Evolutionary conservation across 2,113 vertebrate species (phyloP).

Genomic region (Bos indicus): DNA sequence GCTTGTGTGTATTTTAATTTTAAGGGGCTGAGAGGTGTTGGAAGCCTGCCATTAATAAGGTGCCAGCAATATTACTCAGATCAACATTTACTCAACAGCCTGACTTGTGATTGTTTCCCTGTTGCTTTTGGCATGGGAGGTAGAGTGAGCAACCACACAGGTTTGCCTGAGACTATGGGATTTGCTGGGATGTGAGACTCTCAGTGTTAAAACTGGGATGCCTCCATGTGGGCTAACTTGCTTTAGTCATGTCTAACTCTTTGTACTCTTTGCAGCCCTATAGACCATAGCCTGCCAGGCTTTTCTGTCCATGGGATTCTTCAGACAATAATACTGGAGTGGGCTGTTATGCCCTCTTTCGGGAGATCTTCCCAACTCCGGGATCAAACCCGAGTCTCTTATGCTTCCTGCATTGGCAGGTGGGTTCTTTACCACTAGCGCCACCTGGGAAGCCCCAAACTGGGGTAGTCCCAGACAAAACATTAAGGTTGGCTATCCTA

Average conservation of each 20-base stretch:
- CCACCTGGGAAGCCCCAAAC: background rate
- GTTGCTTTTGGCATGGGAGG: background rate
- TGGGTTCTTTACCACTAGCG: background rate
- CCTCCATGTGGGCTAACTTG: background rate
- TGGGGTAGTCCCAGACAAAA: background rate
- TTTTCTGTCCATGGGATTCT: background rate
- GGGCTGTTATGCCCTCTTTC: background rate
- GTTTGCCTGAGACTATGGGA: fast-evolving
- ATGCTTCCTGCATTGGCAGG: background rate
- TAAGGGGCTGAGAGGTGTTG: background rate
- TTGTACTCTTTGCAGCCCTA: background rate
- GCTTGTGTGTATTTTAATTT: background rate
- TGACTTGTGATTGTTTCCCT: background rate
- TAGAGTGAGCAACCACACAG: fast-evolving
- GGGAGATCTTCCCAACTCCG: fast-evolving
- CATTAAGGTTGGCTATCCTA: too few species aligned
- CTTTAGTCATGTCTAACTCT: background rate
- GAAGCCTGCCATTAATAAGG: background rate
- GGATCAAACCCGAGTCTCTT: background rate
- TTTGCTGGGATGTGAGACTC: background rate
- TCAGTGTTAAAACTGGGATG: background rate
- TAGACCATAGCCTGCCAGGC: background rate
- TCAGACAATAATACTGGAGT: background rate
- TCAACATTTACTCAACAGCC: background rate
- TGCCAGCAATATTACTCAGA: background rate